phyloP scores from a whole-genome alignment of 1,140 invertebrate species.

The Galleria mellonella region DNA sequence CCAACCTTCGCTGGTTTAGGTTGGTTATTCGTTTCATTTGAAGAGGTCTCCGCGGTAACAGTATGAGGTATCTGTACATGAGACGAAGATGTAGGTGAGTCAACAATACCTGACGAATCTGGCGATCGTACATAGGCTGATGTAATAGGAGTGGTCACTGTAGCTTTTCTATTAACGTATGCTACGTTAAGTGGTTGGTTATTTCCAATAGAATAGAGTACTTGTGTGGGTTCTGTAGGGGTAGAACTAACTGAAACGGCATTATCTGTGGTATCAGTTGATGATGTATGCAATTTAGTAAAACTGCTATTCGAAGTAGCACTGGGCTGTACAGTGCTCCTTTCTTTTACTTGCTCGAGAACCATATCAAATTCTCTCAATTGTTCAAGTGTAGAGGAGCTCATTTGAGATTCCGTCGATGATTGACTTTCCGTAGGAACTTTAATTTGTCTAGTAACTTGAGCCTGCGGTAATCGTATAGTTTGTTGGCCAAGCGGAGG shows the following conservation, averaged over 20 bases:
- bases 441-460: slow-evolving; percentile 39
- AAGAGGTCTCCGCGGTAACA: slow-evolving; percentile 63
- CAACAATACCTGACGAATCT: slow-evolving; percentile 54
- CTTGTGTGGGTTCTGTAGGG: slow-evolving; percentile 44
- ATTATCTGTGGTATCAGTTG: slow-evolving; percentile 39
- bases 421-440: slow-evolving; percentile 39
- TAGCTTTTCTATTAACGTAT: slow-evolving; percentile 63
- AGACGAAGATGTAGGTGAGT: slow-evolving; percentile 56
- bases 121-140: slow-evolving; percentile 52
- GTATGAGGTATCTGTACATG: slow-evolving; percentile 49
- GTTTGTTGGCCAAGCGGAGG: slow-evolving; percentile 62
- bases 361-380: slow-evolving; percentile 88
- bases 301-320: slow-evolving; percentile 23
- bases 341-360: slow-evolving; percentile 85
- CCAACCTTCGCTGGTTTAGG: slow-evolving; percentile 57
- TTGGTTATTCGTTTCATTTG: slow-evolving; percentile 49
- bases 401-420: slow-evolving; percentile 67
- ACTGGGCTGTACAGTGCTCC: slow-evolving; percentile 77
- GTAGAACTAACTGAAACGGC: slow-evolving; percentile 23
- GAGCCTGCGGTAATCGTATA: slow-evolving; percentile 63
- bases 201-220: slow-evolving; percentile 63
- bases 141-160: slow-evolving; percentile 36
- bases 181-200: slow-evolving; percentile 63
- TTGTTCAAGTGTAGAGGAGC: slow-evolving; percentile 82
- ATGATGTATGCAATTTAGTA: slow-evolving; percentile 31